phyloP scores from a whole-genome alignment of 2,113 vertebrate species.

The Numida meleagris region DNA sequence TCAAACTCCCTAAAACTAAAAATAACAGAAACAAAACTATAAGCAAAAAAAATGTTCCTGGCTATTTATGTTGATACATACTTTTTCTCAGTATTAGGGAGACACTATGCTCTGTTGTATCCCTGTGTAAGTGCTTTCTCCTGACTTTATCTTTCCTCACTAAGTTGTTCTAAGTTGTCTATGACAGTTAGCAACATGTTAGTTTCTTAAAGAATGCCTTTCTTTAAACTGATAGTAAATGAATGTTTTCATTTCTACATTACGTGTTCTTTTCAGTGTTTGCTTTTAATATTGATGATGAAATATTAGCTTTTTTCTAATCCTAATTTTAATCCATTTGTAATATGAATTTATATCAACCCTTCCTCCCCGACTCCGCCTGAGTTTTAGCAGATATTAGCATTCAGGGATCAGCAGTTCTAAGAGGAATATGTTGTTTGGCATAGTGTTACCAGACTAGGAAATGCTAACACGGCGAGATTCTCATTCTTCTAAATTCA shows the following conservation, averaged over 20 bases:
- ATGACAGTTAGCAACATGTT: not conserved
- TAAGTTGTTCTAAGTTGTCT: not conserved
- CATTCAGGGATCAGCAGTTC: not conserved
- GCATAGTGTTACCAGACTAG: not conserved
- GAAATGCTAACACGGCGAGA: not conserved
- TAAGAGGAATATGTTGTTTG: not conserved
- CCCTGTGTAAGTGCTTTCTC: not conserved
- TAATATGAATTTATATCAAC: not conserved
- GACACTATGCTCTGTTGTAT: not conserved
- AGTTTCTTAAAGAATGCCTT: not conserved
- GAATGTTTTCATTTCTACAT: not conserved
- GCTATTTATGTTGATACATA: not conserved
- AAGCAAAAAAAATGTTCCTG: not conserved
- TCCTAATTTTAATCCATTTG: not conserved
- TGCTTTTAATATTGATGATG: not conserved
- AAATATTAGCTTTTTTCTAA: not conserved
- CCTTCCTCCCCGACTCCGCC: rapidly evolving
- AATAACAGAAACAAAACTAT: not conserved
- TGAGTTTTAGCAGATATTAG: not conserved
- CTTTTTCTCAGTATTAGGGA: not conserved
- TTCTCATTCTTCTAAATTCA: constrained; percentile 23
- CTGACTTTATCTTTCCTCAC: not conserved
- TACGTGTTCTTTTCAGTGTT: not conserved
- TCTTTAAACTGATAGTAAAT: not conserved
- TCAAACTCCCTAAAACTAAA: not conserved